These are phyloP conservation scores for Larimichthys polyactis DNA, from an alignment of 2,113 vertebrate species.

Conservation along the genomic window DNA sequence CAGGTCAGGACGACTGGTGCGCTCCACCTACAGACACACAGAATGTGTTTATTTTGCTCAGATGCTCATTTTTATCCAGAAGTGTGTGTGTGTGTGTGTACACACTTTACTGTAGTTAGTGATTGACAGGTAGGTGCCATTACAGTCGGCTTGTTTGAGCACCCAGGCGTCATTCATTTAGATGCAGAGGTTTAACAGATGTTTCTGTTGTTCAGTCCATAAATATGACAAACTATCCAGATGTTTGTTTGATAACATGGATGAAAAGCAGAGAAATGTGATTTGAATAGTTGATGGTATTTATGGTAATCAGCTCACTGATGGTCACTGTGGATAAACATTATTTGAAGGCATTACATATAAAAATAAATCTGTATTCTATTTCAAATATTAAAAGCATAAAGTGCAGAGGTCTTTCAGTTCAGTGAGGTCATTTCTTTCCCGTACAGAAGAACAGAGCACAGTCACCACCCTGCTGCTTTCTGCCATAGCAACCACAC, in stretches of 20 bases:
- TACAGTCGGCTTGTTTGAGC: too few species aligned
- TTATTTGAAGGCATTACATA: background rate
- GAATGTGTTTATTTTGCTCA: background rate
- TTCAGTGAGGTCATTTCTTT: background rate
- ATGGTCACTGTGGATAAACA: background rate
- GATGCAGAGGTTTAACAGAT: background rate
- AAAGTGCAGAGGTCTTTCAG: background rate
- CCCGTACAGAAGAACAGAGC: background rate
- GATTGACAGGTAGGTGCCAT: too few species aligned
- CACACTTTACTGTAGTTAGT: background rate
- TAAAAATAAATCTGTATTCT: background rate
- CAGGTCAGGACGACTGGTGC: slow-evolving; percentile 91
- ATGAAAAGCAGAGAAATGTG: background rate
- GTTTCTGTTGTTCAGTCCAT: background rate
- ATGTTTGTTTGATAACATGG: too few species aligned
- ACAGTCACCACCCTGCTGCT: background rate
- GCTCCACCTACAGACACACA: slow-evolving; percentile 85
- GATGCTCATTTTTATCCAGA: too few species aligned
- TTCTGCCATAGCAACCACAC: slow-evolving; percentile 25
- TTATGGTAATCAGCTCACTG: background rate
- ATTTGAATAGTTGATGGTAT: background rate
- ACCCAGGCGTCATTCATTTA: too few species aligned
- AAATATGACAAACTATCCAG: too few species aligned
- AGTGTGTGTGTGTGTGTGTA: background rate
- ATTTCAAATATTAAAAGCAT: too few species aligned